Conservation (phyloP, 2,888 invertebrate species). For the Ypsolopha scabrella region DNA sequence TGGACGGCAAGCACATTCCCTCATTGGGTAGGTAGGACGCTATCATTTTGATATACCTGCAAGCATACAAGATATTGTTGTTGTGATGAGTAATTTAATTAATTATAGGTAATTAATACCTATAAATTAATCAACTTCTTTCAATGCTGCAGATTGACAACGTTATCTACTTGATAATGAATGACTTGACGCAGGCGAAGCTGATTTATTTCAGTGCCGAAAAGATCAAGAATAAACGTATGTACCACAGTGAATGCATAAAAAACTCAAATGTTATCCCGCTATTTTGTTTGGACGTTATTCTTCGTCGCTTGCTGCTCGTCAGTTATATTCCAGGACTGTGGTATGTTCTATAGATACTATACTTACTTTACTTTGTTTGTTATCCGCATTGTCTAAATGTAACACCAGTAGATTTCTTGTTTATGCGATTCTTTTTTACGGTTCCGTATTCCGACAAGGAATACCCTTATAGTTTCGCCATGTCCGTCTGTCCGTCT, state of each 20-base stretch:
- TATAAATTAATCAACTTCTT: background rate
- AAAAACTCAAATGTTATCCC: constrained; percentile 22
- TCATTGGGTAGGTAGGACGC: too few relatives aligned
- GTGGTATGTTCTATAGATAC: constrained; percentile 32
- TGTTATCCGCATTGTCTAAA: background rate
- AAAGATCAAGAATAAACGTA: background rate
- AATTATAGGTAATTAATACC: background rate
- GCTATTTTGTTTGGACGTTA: constrained; percentile 21
- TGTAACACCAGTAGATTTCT: too few relatives aligned
- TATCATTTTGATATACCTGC: too few relatives aligned
- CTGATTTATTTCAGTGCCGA: background rate
- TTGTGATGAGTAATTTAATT: background rate
- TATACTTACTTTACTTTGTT: background rate
- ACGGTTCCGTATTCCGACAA: too few relatives aligned
- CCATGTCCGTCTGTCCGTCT: too few relatives aligned
- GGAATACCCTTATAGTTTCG: too few relatives aligned
- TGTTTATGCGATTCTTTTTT: background rate
- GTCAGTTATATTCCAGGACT: constrained; percentile 45
- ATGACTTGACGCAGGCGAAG: background rate
- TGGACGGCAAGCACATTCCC: too few relatives aligned
- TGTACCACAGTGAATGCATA: constrained; percentile 1
- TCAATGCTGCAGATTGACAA: constrained; percentile 2
- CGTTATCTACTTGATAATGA: constrained; percentile 4
- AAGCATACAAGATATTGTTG: too few relatives aligned
- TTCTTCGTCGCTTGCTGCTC: constrained; percentile 19